These are phyloP conservation scores for Choristoneura rosaceana DNA, from an alignment of 2,888 invertebrate species.

Conservation along the genomic window DNA sequence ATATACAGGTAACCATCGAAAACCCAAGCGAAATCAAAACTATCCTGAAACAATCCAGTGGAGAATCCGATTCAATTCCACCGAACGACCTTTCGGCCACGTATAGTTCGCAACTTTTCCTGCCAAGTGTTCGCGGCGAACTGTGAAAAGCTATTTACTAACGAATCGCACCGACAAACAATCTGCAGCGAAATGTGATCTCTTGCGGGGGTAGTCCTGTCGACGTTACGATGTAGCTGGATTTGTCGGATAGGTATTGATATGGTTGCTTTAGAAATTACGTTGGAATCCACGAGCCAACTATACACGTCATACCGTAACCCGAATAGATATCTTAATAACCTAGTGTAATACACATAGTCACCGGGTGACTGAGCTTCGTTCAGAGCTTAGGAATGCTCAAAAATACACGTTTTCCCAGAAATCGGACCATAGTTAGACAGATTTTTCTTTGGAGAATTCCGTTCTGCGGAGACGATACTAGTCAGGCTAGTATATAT, in stretches of 20 bases:
- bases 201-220: slow-evolving; percentile 4
- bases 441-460: too few relatives aligned
- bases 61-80: slow-evolving; percentile 43
- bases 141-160: slow-evolving; percentile 51
- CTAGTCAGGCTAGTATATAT: too few relatives aligned
- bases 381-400: too few relatives aligned
- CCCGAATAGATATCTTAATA: not conserved
- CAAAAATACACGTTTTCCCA: too few relatives aligned
- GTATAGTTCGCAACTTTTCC: slow-evolving; percentile 38
- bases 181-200: slow-evolving; percentile 38
- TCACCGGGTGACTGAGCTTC: too few relatives aligned
- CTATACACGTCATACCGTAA: not conserved
- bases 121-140: slow-evolving; percentile 31
- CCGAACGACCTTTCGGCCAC: slow-evolving; percentile 39
- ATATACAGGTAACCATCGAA: slow-evolving; percentile 27
- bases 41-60: slow-evolving; percentile 39
- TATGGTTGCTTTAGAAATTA: slow-evolving; percentile 11
- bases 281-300: not conserved
- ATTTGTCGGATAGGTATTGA: slow-evolving; percentile 2
- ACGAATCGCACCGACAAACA: slow-evolving; percentile 45
- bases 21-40: slow-evolving; percentile 37
- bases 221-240: slow-evolving; percentile 12
- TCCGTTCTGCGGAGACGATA: too few relatives aligned
- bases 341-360: too few relatives aligned
- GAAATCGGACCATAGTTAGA: too few relatives aligned